phyloP scores from a whole-genome alignment of 2,797 vertebrate species.

The Carduelis carduelis region DNA sequence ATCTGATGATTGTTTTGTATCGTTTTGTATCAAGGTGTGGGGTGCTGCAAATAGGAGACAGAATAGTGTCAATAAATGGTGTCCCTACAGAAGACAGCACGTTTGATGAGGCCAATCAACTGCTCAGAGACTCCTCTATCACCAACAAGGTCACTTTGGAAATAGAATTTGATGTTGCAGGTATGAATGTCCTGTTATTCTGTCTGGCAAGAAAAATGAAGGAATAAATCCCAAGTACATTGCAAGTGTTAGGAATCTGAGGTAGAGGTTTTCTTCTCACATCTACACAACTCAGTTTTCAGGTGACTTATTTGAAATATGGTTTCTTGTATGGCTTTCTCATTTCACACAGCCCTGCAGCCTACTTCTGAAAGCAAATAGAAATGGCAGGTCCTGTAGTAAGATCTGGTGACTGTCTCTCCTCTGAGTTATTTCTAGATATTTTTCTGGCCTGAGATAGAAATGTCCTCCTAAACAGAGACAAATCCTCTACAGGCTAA shows the following conservation, averaged over 20 bases:
- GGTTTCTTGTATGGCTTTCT: background rate
- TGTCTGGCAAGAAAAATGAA: background rate
- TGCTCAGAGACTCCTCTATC: slow-evolving; percentile 94
- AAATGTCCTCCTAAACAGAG: background rate
- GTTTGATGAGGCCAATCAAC: slow-evolving; percentile 96
- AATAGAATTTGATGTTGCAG: slow-evolving; percentile 98
- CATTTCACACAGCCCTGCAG: background rate
- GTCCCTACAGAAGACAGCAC: slow-evolving; percentile 96
- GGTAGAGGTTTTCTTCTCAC: background rate
- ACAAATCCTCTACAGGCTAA: background rate
- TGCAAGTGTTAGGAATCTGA: background rate
- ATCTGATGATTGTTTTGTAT: background rate
- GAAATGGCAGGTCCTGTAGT: background rate
- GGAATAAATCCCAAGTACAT: background rate
- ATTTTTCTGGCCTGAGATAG: background rate
- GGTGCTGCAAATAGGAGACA: slow-evolving; percentile 94
- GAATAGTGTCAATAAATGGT: slow-evolving; percentile 94
- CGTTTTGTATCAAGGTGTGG: slow-evolving; percentile 83
- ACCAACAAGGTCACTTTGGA: slow-evolving; percentile 95
- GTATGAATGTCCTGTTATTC: slow-evolving; percentile 69
- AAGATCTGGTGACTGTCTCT: background rate
- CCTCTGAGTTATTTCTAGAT: background rate
- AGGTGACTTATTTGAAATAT: background rate
- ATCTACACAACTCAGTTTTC: background rate
- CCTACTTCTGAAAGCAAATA: background rate